Evolutionary conservation across 2,797 vertebrate species (phyloP), one percentile per base, ranked within the genome.

Genomic region (Allobates femoralis): DNA sequence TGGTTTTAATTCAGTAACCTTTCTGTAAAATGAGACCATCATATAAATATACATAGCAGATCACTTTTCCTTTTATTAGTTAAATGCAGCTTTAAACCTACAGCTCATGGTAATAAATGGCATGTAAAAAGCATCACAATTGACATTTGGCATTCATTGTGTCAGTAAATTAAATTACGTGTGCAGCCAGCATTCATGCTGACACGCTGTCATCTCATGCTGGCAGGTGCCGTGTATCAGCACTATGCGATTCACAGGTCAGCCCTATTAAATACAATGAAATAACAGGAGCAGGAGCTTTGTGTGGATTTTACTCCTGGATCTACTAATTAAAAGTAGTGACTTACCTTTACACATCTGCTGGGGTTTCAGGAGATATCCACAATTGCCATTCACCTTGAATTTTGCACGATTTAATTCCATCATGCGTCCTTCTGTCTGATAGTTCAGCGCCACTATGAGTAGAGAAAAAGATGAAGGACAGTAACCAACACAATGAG

Each of bases 401-500:
- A 99, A 99, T 91, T 99, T 98, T 84, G 98, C 96, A 91, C 97
- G 95, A 90, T 99, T 99, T 90, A 99, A 90, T 91, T 99, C 98
- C 98, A 99, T 99, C 96, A 99, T 96, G 21, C 98, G 95, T 19
- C 98, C 98, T 88, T 99, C 97, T 0, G 98, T 98, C 91, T 99
- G 98, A 91, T 99, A 99, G 93, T 99, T 99, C 30, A 99, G 93
- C n/a, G 98, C 98, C 91, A 99, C 98, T 99, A 93, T 86, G 46
- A 51, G 86, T 62, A 85, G 46, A 87, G 77, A 64, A 66, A 85
- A 10, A n/a, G 5, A 60, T 53, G 41, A 76, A n/a, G 16, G 37
- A 23, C 1, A 3, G 34, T 41, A n/a, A 41, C 16, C 19, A 41
- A 71, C 21, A 41, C 37, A n/a, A 19, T 41, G 19, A 37, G 66